Conservation (phyloP, 1,140 invertebrate species). For the Callitettix versicolor region DNA sequence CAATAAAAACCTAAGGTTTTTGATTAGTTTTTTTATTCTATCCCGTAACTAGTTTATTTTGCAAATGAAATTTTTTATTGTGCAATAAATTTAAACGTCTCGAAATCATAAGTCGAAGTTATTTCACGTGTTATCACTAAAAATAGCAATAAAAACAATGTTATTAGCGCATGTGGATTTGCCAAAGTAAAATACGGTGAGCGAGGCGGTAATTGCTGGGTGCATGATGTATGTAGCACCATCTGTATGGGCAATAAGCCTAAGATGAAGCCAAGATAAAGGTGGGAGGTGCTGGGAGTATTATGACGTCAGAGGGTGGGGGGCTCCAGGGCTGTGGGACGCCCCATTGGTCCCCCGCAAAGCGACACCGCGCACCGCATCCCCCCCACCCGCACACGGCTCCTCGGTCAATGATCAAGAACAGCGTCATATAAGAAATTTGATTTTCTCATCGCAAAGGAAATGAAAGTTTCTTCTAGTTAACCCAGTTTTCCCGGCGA, state of each 20-base stretch:
- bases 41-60: too few species aligned
- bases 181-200: too few species aligned
- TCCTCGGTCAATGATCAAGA: neutral
- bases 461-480: neutral
- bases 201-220: neutral
- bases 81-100: too few species aligned
- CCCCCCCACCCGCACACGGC: conserved; percentile 11
- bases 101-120: too few species aligned
- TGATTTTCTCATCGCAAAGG: neutral
- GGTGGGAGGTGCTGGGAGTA: conserved; percentile 9
- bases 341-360: conserved; percentile 28
- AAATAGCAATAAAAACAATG: too few species aligned
- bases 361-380: conserved; percentile 20
- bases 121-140: too few species aligned
- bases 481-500: neutral
- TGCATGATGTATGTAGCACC: conserved; percentile 9
- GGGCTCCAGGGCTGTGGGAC: conserved; percentile 18
- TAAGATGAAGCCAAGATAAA: conserved; percentile 16
- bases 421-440: neutral
- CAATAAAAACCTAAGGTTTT: too few species aligned
- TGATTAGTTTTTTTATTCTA: too few species aligned
- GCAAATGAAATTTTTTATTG: too few species aligned
- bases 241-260: conserved; percentile 18
- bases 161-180: too few species aligned
- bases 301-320: conserved; percentile 13